Evolutionary conservation across 2,888 invertebrate species (phyloP).

Genomic region (Saturnia pavonia): DNA sequence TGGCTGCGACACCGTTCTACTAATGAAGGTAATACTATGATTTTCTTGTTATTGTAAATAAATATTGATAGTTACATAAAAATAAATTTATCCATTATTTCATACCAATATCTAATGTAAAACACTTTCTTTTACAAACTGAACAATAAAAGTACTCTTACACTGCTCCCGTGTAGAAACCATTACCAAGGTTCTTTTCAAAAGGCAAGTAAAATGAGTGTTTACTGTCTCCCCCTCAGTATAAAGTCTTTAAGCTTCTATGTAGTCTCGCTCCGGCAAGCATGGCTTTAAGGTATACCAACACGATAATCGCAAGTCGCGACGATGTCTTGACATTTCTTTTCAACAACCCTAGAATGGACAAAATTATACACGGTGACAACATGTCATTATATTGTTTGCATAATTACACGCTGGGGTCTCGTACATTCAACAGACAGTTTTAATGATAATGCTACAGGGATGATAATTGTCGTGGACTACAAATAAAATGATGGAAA

Average conservation of each 20-base stretch:
- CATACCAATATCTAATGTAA: background rate
- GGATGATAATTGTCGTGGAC: background rate
- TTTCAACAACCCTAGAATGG: conserved; percentile 56
- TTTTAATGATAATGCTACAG: conserved; percentile 58
- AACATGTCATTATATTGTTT: conserved; percentile 72
- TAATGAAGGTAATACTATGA: no score
- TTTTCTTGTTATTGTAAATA: no score
- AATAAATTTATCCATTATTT: background rate
- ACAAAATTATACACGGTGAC: conserved; percentile 54
- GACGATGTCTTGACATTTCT: conserved; percentile 60
- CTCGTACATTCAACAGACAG: conserved; percentile 50
- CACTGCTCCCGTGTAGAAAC: background rate
- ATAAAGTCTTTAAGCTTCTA: conserved; percentile 11
- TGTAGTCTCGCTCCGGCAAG: conserved; percentile 37
- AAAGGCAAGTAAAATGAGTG: conserved; percentile 37
- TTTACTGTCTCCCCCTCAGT: conserved; percentile 47
- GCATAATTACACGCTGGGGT: conserved; percentile 66
- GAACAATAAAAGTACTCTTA: background rate
- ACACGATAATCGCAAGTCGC: conserved; percentile 68
- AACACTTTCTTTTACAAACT: background rate
- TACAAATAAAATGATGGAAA: background rate
- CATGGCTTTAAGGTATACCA: conserved; percentile 54
- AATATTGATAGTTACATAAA: no score
- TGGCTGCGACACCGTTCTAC: no score
- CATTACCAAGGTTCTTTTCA: background rate